Base-by-base conservation (phyloP, 2,888 invertebrate genomes). In the Pristionchus exspectatus region DNA sequence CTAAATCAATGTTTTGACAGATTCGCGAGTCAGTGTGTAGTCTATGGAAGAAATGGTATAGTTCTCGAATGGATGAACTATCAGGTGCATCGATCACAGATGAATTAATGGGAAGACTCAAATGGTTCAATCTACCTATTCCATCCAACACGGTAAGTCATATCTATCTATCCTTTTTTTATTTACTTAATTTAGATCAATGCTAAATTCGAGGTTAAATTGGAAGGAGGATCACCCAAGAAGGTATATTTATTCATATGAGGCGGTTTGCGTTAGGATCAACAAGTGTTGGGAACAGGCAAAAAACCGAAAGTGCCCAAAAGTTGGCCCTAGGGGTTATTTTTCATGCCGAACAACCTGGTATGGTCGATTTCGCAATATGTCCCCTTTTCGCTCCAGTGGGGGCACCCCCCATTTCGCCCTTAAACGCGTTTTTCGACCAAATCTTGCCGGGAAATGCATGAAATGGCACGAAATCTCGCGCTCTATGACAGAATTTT, bases 101-200 rank as follows among this genome's bases (percentile, higher is more conserved):
- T 24, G 56, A 30, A 56, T 44, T 84, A n/a, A 84, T 56, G 56
- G 84, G 30, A 16, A 54, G 59, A 84, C 84, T 84, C 84, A 33
- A 84, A 21, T 84, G 84, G 84, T 84, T 84, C 84, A 84, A 84
- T 59, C 84, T 84, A 21, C 84, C 84, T n/a, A 54, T 84, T 30
- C 84, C 84, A 56, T 1, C 30, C 18, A 30, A 84, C 30, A 84
- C 54, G 4, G 84, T 84, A 5, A 77, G 30, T 74, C 33, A 74
- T 3, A 21, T 33, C 10, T 74, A 2, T 74, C 21, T 12, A 24
- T 77, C 50, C 44, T 18, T 77, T 44, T n/a, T 33, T 2, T n/a
- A 44, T 30, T 33, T 24, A 77, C 12, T 77, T 44, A 77, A 24
- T 50, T 7, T 24, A 77, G 77, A 77, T 77, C 38, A 77, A 77